Conservation (phyloP, 2,888 invertebrate genomes). For the Listrodromus nycthemerus region DNA sequence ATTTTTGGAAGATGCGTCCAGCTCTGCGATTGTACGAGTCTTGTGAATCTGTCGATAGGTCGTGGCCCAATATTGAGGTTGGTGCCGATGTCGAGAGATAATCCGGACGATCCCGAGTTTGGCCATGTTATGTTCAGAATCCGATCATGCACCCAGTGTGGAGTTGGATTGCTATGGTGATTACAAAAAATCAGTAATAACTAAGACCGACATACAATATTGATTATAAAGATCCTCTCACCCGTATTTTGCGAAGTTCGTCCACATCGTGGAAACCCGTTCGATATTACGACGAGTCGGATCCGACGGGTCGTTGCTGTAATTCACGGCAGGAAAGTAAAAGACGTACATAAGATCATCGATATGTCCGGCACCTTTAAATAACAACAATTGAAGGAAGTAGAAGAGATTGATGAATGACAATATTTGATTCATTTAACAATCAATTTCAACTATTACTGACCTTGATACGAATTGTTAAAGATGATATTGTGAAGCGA, state of each 20-base stretch:
- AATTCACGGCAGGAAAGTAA: not conserved
- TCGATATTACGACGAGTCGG: slow-evolving; percentile 14
- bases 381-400: not conserved
- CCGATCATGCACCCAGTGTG: not conserved
- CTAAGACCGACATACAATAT: not conserved
- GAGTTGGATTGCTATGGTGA: slow-evolving; percentile 25
- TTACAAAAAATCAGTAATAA: too few species aligned
- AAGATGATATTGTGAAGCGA: slow-evolving; percentile 11
- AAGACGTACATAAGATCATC: slow-evolving; percentile 34
- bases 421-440: too few species aligned
- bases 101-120: slow-evolving; percentile 24
- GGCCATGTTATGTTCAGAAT: slow-evolving; percentile 13
- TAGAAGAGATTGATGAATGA: not conserved
- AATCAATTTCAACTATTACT: not conserved
- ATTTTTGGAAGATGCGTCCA: not conserved
- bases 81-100: slow-evolving; percentile 8
- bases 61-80: slow-evolving; percentile 6
- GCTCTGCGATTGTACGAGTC: not conserved
- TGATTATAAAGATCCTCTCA: not conserved
- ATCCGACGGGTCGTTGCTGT: slow-evolving; percentile 27
- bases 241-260: slow-evolving; percentile 55
- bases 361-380: slow-evolving; percentile 27
- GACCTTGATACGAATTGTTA: not conserved
- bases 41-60: not conserved
- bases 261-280: slow-evolving; percentile 35